These are phyloP conservation scores for Acyrthosiphon pisum DNA, from an alignment of 1,140 invertebrate species.

Conservation along the genomic window DNA sequence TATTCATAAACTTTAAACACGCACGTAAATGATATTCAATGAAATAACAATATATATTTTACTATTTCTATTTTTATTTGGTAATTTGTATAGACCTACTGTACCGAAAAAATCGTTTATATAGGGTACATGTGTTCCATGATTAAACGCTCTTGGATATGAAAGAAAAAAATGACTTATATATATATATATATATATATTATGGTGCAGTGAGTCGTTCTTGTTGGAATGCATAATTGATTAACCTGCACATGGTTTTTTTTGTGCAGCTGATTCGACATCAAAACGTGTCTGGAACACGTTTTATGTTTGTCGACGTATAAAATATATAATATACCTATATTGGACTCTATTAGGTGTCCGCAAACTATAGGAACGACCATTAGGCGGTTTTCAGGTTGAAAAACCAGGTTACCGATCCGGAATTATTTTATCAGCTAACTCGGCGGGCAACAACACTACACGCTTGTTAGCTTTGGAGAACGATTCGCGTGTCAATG, in stretches of 20 bases:
- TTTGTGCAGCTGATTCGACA: background rate
- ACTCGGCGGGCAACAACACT: background rate
- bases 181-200: too few species aligned
- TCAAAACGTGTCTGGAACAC: background rate
- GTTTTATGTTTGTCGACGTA: background rate
- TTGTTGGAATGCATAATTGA: background rate
- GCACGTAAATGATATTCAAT: background rate
- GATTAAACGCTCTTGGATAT: background rate
- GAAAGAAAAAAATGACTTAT: background rate
- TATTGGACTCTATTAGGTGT: background rate
- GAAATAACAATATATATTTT: background rate
- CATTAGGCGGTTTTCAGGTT: background rate
- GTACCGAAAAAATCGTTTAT: background rate
- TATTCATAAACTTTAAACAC: background rate
- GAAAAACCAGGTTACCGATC: slow-evolving; percentile 46
- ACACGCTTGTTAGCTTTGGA: slow-evolving; percentile 43
- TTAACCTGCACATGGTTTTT: background rate
- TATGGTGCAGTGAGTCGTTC: background rate
- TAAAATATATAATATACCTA: background rate
- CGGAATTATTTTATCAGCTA: slow-evolving; percentile 9
- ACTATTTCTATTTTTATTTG: too few species aligned
- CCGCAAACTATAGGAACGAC: background rate
- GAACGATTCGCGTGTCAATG: background rate
- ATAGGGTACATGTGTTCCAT: background rate
- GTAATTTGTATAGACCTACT: too few species aligned